Evolutionary conservation across 1,140 invertebrate genomes (phyloP), one percentile per base, ranked within the genome.

Genomic region (Brachionus rotundiformis): DNA sequence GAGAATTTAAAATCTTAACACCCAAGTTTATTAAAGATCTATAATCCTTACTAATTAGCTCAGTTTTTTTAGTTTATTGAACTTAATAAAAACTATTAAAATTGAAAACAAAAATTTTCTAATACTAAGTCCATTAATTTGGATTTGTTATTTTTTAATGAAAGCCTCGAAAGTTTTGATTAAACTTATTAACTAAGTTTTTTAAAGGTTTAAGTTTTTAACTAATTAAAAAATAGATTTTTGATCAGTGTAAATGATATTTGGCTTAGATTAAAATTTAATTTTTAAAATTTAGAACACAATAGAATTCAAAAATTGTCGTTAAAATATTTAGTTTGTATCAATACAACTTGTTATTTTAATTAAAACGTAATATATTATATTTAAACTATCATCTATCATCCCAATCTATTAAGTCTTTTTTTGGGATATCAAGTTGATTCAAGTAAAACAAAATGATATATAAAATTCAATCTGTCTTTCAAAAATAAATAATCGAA

Each of bases 401-500:
- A 63, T 33, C 11, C n/a, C 8, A 11, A 29, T 63, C 61, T 11
- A 63, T 33, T 63, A 63, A 33, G 29, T 29, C 16, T 16, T 54
- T 54, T 54, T 54, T 54, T 19, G 8, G 47, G 47, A 54, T 54
- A 19, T 19, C 6, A 8, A 54, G 47, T 54, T 54, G n/a, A 54
- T 54, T 54, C 47, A 54, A 16, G 16, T 54, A 33, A 13, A 63
- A 29, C 61, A 29, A 63, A 29, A 29, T 63, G 13, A 27, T n/a
- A 68, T 68, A 68, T 41, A 41, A 41, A 61, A 68, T 19, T 33
- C 16, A 19, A 36, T 36, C 33, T 68, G 16, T 36, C 29, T 36
- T 19, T 33, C 29, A 68, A 19, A 33, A 33, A 68, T 68, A 68
- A 68, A 33, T 36, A 16, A 68, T 68, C 63, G 63, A 68, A 68